Conservation (phyloP, 92 coral and sea anemone genomes). For the Epizoanthus ramosus region DNA sequence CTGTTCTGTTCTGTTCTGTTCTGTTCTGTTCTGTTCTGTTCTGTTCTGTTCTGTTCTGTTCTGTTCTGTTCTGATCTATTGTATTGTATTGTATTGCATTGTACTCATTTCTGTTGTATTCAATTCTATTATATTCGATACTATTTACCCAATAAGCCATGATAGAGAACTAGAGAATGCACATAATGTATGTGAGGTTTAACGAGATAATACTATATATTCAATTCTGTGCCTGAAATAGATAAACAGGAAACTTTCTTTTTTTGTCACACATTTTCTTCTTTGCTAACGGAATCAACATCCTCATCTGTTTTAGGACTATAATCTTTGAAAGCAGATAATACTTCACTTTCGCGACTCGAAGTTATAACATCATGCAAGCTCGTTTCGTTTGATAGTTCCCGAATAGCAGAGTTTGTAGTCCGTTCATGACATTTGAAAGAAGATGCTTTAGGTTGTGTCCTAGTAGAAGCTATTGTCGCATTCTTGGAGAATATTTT, state of each 20-base stretch:
- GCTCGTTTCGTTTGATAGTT: neutral
- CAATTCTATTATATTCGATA: too few species aligned
- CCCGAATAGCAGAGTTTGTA: neutral
- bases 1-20: too few species aligned
- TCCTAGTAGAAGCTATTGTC: too few species aligned
- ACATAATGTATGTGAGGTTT: neutral
- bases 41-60: too few species aligned
- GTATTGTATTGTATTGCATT: too few species aligned
- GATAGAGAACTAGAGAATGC: too few species aligned
- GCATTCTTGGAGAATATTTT: neutral
- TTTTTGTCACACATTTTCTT: neutral
- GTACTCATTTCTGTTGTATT: too few species aligned
- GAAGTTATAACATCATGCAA: neutral
- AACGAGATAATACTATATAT: too few species aligned
- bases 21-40: too few species aligned
- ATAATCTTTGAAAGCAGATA: neutral
- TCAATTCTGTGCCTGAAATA: neutral
- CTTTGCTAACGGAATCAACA: too few species aligned
- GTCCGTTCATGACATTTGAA: neutral
- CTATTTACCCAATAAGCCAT: too few species aligned
- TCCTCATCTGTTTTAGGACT: neutral
- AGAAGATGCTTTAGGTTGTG: neutral
- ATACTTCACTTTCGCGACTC: neutral
- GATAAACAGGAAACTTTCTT: constrained; percentile 15
- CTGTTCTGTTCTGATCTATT: too few species aligned